A percentile compares a stretch with the other conserved stretches of the same genome.
These are phyloP conservation scores for Chromis chromis DNA, from an alignment of 2,797 vertebrate species.

Conservation along the genomic window DNA sequence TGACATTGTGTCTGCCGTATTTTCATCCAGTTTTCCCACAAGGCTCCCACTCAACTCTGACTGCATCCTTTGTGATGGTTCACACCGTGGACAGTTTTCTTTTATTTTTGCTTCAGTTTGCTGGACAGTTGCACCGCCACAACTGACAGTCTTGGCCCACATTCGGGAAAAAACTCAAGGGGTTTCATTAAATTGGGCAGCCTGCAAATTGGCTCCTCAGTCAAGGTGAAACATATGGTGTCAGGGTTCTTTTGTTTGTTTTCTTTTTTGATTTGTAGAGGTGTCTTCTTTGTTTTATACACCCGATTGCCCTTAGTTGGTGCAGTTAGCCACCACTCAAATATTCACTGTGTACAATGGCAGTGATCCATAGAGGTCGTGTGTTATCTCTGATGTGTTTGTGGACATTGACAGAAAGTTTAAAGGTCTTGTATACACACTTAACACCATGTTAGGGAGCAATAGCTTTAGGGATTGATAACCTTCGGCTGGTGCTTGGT, in stretches of 20 bases:
- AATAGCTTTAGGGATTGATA: slow-evolving; percentile 25
- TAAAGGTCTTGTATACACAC: slow-evolving; percentile 27
- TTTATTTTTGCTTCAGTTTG: neutral
- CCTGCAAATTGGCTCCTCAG: neutral
- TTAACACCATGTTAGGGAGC: neutral
- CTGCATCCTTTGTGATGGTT: slow-evolving; percentile 18
- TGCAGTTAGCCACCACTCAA: neutral
- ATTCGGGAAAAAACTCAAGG: neutral
- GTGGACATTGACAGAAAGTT: slow-evolving; percentile 10
- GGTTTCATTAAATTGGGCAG: slow-evolving; percentile 3
- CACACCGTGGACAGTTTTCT: neutral
- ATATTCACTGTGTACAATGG: slow-evolving; percentile 2
- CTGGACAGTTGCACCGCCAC: slow-evolving; percentile 8
- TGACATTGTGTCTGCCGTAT: slow-evolving; percentile 20
- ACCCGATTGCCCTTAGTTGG: neutral
- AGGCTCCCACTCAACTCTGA: slow-evolving; percentile 2
- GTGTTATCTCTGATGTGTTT: slow-evolving; percentile 31
- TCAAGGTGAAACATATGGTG: neutral
- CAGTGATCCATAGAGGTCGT: neutral
- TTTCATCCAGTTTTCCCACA: slow-evolving; percentile 22
- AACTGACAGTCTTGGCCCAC: neutral
- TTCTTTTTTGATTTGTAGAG: slow-evolving; percentile 11
- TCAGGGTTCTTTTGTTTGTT: neutral
- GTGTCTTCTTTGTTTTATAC: neutral
- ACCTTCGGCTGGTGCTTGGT: slow-evolving; percentile 57